Evolutionary conservation across 2,888 invertebrate species (phyloP), one percentile per base, ranked within the genome.

Genomic region (Oscheius sp.): DNA sequence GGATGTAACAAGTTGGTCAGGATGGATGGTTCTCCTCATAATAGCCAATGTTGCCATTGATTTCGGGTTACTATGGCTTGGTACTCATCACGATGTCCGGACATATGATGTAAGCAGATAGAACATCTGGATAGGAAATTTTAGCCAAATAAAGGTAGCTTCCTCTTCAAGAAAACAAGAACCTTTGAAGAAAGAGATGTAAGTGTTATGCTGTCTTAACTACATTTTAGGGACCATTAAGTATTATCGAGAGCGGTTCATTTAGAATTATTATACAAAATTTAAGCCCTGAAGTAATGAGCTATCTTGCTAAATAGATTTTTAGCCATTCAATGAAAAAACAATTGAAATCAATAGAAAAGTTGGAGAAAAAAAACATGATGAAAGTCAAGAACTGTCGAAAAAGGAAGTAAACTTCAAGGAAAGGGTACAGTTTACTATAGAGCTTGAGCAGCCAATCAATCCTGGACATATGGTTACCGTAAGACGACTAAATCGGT

Each of bases 1-100:
- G n/a, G 54, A 54, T 20, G 33, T 54, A 33, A 54, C 54, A 32
- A 32, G 54, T 33, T 33, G 32, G 54, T 54, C 54, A 20, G 54
- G 54, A 54, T 54, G 54, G 54, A 54, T 54, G 54, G n/a, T 54
- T 33, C 33, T 54, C 17, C 54, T 54, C 33, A 54, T 54, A n/a
- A 6, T 33, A 22, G 54, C 54, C 32, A 54, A 20, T 14, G 54
- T 33, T 6, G 54, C 33, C 32, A 54, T 54, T 17, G 54, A 54
- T 33, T 32, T 12, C 54, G 54, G 33, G 33, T 20, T 54, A 36
- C 9, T 54, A 9, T 54, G 54, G 54, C 32, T 54, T 14, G 54
- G 54, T 0, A 33, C 54, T 4, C 54, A 54, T 9, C 36, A 54
- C 12, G 54, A 30, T 54, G 54, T 54, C 2, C 32, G 36, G 54